Base-by-base conservation (phyloP, 2,888 invertebrate genomes). In the Andrena trimmerana region DNA sequence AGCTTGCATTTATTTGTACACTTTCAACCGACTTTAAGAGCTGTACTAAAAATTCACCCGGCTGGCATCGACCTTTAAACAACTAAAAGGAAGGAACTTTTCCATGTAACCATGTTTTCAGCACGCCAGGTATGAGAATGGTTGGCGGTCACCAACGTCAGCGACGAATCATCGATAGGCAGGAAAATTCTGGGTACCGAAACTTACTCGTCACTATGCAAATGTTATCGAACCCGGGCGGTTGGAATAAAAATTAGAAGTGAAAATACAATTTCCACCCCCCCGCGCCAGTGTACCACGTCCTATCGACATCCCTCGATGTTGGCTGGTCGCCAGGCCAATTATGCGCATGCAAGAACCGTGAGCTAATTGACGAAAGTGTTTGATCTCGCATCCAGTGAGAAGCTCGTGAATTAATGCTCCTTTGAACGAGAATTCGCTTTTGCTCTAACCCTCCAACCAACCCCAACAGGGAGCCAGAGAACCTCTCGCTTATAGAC, bases 321-420 rank as follows among this genome's bases (percentile, higher is more conserved):
- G 81, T 71, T 75, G 82, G 79, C 71, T 27, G 79, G 79, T 72
- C 83, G 78, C 66, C 67, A 74, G 79, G 74, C 81, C 86, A 83
- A 86, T 83, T 81, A 81, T 82, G 85, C 86, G 83, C 82, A 79
- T 84, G 80, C 83, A 88, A 86, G 82, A 88, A 88, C 89, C 84
- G 86, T 81, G 71, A 85, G 87, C 90, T 92, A 92, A 92, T 92
- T 92, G 92, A 89, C 87, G 90, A 85, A 88, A 90, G 90, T 91
- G 91, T 92, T 92, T 92, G 92, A 92, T 92, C 91, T 91, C 90
- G 87, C 90, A 89, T 90, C 90, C 86, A 81, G 77, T 86, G 87
- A 84, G 88, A 89, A 88, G 85, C 90, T 90, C 90, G 89, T 88
- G 89, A 92, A 92, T 92, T 92, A 92, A 92, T 91, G 89, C 83